Percentiles rank a stretch among this genome's conserved stretches.
Evolutionary conservation across 2,888 invertebrate genomes (phyloP).

Genomic region (Zygaena filipendulae): DNA sequence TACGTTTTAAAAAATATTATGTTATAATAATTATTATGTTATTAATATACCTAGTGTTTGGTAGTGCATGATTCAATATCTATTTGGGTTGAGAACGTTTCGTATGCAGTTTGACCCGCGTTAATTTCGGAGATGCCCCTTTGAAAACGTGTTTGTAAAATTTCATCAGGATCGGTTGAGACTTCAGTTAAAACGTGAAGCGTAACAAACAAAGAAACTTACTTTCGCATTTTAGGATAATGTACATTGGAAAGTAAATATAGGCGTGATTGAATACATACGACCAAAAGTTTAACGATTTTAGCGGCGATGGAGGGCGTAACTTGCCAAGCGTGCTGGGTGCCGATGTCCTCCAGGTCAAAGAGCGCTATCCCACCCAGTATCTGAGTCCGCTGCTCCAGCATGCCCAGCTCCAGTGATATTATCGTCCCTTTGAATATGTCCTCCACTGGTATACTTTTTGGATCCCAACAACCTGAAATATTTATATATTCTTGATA

Average conservation of each 20-base stretch:
- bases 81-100: slow-evolving; percentile 1
- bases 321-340: slow-evolving; percentile 78
- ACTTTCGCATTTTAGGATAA: no score
- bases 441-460: slow-evolving; percentile 72
- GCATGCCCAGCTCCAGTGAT: slow-evolving; percentile 76
- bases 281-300: slow-evolving; percentile 77
- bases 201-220: no score
- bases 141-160: no score
- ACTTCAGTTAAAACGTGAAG: no score
- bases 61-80: slow-evolving; percentile 1
- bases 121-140: no score
- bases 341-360: slow-evolving; percentile 76
- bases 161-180: no score
- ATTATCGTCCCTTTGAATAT: slow-evolving; percentile 78
- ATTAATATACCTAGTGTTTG: no score
- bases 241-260: no score
- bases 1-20: slow-evolving; percentile 2
- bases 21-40: no score
- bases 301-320: slow-evolving; percentile 77
- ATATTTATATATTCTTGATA: no score
- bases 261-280: no score
- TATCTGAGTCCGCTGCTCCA: slow-evolving; percentile 81
- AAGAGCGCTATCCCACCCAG: slow-evolving; percentile 82
- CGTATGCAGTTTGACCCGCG: neutral
- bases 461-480: slow-evolving; percentile 80